phyloP scores from a whole-genome alignment of 2,113 vertebrate genomes.

The Diadophis punctatus region DNA sequence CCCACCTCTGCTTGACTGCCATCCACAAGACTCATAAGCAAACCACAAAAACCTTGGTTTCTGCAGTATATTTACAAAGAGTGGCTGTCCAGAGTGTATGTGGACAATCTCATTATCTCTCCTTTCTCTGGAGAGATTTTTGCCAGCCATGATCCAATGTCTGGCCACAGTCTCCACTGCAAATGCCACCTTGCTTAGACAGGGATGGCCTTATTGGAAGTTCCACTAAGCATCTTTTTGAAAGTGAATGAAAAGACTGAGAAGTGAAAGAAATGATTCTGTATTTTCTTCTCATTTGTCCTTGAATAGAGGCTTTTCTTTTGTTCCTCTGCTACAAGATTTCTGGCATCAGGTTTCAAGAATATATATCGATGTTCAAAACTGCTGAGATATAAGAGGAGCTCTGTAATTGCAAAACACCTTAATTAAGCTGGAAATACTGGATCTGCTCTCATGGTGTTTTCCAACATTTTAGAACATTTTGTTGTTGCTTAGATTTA shows the following conservation, averaged over 20 bases:
- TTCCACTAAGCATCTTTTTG: conserved; percentile 12
- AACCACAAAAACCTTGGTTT: neutral
- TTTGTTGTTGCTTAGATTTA: neutral
- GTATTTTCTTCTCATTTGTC: conserved; percentile 28
- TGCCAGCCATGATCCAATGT: neutral
- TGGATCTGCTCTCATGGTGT: conserved; percentile 28
- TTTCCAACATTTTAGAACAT: conserved; percentile 21
- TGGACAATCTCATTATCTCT: neutral
- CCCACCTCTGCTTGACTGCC: neutral
- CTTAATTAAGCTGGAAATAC: conserved; percentile 49
- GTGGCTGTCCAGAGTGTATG: neutral
- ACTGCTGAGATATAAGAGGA: conserved; percentile 44
- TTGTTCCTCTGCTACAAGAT: conserved; percentile 39
- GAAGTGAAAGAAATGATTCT: conserved; percentile 5
- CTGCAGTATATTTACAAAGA: neutral
- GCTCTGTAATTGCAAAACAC: conserved; percentile 39
- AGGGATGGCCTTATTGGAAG: neutral
- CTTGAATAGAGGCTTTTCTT: conserved; percentile 41
- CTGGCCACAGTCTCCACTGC: neutral
- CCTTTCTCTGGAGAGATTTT: neutral
- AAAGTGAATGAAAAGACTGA: conserved; percentile 28
- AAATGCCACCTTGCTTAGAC: neutral
- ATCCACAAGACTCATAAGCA: neutral
- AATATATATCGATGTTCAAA: conserved; percentile 30
- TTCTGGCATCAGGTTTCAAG: conserved; percentile 44